Evolutionary conservation across 2,888 invertebrate species (phyloP), one percentile per base, ranked within the genome.

Genomic region (Epiblema foenella): DNA sequence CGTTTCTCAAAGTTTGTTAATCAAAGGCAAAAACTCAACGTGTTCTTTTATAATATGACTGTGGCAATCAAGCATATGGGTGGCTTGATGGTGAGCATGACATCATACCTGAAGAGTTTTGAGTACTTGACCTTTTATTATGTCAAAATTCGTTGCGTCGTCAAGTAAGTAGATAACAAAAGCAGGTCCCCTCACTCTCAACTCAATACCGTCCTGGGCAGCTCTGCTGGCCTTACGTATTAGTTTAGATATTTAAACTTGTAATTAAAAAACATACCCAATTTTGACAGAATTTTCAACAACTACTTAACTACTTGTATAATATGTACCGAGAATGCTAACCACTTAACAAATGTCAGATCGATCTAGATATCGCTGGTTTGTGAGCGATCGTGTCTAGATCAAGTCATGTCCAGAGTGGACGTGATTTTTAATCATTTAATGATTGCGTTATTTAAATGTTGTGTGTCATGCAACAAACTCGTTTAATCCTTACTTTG

Each of bases 1-100:
- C 64, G 87, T 54, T 76, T 79, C 84, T 85, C 89, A 92, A 93
- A 89, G 75, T 85, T 81, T 74, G 4, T 37, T 9, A 18, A 33
- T 9, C 5, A 10, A 15, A 39, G 15, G n/a, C 20, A 42, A 18
- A 18, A 59, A 42, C 3, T 33, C 11, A 11, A 33, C 9, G 33
- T 10, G 7, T 11, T 15, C 4, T 42, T 39, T 39, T 39, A 12
- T 39, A 39, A 0, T 12, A 39, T 2, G 39, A 12, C 39, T 1
- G 5, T 42, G 7, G 15, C 4, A 5, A 42, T 15, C 11, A 33
- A 8, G 33, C 33, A 33, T 33, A 33, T 8, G 33, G 9, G 8
- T 7, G 3, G 33, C 9, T 33, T 33, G 3, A 33, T 33, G 9
- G 33, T 33, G 7, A 33, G 33, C 33, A 33, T n/a, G 33, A 33